Base-by-base conservation (phyloP, 2,797 vertebrate genomes). In the Notolepis coatsorum region DNA sequence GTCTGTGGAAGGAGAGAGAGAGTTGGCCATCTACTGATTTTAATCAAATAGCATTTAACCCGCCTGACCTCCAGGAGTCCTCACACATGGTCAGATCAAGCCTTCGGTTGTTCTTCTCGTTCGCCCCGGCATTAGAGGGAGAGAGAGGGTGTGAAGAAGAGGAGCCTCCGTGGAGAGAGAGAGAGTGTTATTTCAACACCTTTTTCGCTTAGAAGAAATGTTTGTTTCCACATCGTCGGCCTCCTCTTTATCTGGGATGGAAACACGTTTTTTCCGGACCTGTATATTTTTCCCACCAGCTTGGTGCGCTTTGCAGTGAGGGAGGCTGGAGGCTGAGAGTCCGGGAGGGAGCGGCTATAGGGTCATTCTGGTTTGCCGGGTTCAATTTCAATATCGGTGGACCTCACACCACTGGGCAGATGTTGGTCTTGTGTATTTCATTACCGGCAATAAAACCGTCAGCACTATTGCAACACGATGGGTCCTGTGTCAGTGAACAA, bases 31-130 rank as follows among this genome's bases (percentile, higher is more conserved):
- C 91, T 91, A 92, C 93, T 90, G 93, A 94, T 95, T 95, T 93
- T 92, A 95, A 92, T 93, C 93, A 92, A 93, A 94, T 91, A 91
- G 88, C 85, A 92, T 94, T 95, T 95, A 94, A 93, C 92, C 93
- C 5, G 5, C 69, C 77, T 84, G 91, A 93, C 91, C 93, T 90
- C 84, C 38, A 89, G 77, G 90, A 92, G 88, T 91, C 85, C 91
- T 91, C 71, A 89, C 89, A 85, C 84, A 84, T 84, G 85, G 79
- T 76, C 77, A 83, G 84, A 91, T 91, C 89, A 87, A 84, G 81
- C 77, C 8, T n/a, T n/a, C 61, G 71, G 79, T 68, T 86, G 82
- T 84, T 89, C 82, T 64, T 56, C 79, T 68, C 71, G 77, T 74
- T 86, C 81, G 73, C 80, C 9, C 85, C 62, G 35, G 75, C 81